A percentile compares a stretch with the other conserved stretches of the same genome.
Conservation (phyloP, 2,888 invertebrate species). For the Stegophylla sp. region DNA sequence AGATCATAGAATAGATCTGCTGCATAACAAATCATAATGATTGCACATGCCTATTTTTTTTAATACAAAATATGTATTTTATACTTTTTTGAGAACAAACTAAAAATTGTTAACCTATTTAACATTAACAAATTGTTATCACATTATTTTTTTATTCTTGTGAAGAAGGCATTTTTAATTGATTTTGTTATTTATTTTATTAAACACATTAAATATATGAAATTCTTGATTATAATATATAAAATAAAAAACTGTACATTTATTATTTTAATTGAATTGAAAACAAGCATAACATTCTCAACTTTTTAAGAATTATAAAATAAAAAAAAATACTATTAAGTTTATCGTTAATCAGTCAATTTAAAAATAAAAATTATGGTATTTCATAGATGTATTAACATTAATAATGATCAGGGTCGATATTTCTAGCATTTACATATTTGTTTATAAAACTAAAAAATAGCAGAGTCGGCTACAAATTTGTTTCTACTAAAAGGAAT, state of each 20-base stretch:
- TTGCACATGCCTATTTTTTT: slow-evolving; percentile 23
- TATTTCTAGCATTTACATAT: too few relatives aligned
- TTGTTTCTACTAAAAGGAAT: too few relatives aligned
- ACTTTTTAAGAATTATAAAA: too few relatives aligned
- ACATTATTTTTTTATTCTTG: slow-evolving; percentile 45
- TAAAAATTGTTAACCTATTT: slow-evolving; percentile 40
- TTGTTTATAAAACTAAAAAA: too few relatives aligned
- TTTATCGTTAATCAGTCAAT: too few relatives aligned
- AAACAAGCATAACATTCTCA: too few relatives aligned
- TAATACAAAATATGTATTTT: slow-evolving; percentile 16
- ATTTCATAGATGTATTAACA: too few relatives aligned
- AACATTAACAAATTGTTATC: slow-evolving; percentile 22
- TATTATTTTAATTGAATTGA: neutral
- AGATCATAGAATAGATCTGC: slow-evolving; percentile 21
- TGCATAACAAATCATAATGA: neutral
- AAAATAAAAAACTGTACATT: neutral
- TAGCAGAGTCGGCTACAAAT: too few relatives aligned
- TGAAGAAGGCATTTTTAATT: slow-evolving; percentile 36
- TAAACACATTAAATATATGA: neutral
- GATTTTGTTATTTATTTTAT: neutral
- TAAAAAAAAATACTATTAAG: too few relatives aligned
- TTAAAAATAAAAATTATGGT: too few relatives aligned
- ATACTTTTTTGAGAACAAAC: slow-evolving; percentile 45
- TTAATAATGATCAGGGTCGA: too few relatives aligned
- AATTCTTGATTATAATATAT: neutral